Evolutionary conservation across 2,797 vertebrate genomes (phyloP).

Genomic region (Babyrousa celebensis): DNA sequence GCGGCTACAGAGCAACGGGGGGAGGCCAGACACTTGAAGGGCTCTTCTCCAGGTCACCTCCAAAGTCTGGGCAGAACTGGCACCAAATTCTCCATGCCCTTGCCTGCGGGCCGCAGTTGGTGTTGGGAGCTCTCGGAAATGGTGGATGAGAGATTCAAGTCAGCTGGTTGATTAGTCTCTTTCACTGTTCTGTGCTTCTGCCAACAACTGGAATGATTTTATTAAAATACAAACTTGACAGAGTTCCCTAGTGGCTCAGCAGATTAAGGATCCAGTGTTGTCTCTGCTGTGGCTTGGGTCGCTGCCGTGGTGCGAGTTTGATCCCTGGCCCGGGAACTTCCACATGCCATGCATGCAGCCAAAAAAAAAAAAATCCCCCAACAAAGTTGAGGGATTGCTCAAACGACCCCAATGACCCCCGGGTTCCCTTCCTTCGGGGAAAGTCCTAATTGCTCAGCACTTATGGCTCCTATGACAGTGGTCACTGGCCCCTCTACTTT

Average conservation of each 20-base stretch:
- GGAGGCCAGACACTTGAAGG: not conserved
- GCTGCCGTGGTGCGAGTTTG: too few species aligned
- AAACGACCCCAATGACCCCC: not conserved
- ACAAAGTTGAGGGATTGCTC: not conserved
- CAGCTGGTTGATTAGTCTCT: not conserved
- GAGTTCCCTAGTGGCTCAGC: too few species aligned
- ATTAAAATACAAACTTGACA: not conserved
- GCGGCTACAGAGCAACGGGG: not conserved
- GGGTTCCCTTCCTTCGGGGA: not conserved
- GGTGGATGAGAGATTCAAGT: not conserved
- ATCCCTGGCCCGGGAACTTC: too few species aligned
- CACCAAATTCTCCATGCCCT: not conserved
- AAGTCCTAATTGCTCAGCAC: not conserved
- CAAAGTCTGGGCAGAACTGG: not conserved
- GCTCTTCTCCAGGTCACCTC: not conserved
- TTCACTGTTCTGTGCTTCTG: not conserved
- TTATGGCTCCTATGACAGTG: accelerated
- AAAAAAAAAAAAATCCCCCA: too few species aligned
- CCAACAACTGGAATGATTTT: not conserved
- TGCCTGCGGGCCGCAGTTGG: not conserved
- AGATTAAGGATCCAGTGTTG: too few species aligned
- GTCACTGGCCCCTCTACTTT: not conserved
- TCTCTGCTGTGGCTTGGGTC: too few species aligned
- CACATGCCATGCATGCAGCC: too few species aligned
- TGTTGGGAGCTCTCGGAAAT: not conserved